Conservation (phyloP, 2,888 invertebrate species). For the Lepidonotus clava region DNA sequence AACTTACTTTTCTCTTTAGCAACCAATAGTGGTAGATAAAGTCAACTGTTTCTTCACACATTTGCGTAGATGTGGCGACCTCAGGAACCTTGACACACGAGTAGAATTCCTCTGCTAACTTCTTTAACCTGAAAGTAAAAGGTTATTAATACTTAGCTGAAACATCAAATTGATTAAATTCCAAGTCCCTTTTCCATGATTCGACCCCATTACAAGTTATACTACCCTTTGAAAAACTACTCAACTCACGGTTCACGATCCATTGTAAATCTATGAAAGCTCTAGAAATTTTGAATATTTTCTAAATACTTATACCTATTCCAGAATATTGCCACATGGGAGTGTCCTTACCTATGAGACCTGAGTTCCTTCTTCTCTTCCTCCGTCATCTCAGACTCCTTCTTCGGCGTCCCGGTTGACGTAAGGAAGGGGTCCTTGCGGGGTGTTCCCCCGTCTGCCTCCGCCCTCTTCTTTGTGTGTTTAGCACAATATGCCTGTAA, state of each 20-base stretch:
- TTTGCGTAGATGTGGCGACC: constrained; percentile 85
- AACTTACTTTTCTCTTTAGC: constrained; percentile 87
- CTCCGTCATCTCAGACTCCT: constrained; percentile 87
- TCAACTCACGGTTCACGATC: too few relatives aligned
- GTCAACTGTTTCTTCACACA: constrained; percentile 89
- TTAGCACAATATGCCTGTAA: constrained; percentile 95
- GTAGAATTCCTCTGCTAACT: constrained; percentile 96
- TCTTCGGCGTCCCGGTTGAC: constrained; percentile 83
- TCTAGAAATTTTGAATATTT: too few relatives aligned
- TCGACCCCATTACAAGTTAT: too few relatives aligned
- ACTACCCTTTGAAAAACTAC: too few relatives aligned
- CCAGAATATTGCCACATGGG: neutral
- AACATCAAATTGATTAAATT: too few relatives aligned
- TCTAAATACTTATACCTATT: too few relatives aligned
- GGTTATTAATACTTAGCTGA: too few relatives aligned
- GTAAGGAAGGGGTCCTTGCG: constrained; percentile 33
- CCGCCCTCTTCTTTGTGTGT: constrained; percentile 86
- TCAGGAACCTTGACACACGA: constrained; percentile 88
- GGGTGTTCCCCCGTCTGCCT: constrained; percentile 50
- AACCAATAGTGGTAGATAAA: constrained; percentile 98
- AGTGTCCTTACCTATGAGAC: constrained; percentile 85
- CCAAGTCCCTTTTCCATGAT: too few relatives aligned
- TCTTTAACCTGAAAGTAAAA: constrained; percentile 88
- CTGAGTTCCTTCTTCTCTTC: constrained; percentile 96
- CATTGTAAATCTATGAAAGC: too few relatives aligned